Conservation (phyloP, 2,888 invertebrate genomes). For the Cacoxenus indagator region DNA sequence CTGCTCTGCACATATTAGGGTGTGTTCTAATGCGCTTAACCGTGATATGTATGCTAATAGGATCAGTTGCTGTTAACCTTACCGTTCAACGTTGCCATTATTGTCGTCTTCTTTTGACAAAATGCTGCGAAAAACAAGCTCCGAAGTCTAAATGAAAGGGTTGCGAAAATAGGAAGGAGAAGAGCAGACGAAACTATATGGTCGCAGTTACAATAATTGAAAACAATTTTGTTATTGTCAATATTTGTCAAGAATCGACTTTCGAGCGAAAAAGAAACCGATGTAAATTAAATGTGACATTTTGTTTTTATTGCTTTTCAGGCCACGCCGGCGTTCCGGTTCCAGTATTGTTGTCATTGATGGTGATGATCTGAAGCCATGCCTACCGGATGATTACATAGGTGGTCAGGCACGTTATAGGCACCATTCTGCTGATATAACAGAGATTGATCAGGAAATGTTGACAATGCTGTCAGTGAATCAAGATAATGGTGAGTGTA, state of each 20-base stretch:
- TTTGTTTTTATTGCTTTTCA: slow-evolving; percentile 55
- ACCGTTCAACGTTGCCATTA: too few species aligned
- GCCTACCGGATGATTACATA: slow-evolving; percentile 75
- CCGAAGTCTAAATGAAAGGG: too few species aligned
- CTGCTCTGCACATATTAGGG: too few species aligned
- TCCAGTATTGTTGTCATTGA: slow-evolving; percentile 87
- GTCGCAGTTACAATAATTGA: not conserved
- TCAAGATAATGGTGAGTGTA: slow-evolving; percentile 75
- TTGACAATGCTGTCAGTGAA: slow-evolving; percentile 81
- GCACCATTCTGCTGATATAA: slow-evolving; percentile 72
- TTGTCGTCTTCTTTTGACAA: too few species aligned
- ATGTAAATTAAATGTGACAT: not conserved
- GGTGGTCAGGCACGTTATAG: slow-evolving; percentile 69
- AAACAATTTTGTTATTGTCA: not conserved
- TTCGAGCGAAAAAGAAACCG: not conserved
- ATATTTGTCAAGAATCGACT: not conserved
- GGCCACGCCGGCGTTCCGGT: slow-evolving; percentile 84
- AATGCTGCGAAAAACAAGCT: too few species aligned
- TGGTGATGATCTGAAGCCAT: slow-evolving; percentile 76
- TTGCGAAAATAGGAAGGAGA: too few species aligned
- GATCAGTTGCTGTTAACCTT: too few species aligned
- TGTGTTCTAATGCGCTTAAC: not conserved
- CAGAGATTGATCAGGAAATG: slow-evolving; percentile 78
- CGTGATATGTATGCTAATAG: not conserved
- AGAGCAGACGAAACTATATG: not conserved